Base-by-base conservation (phyloP, 2,113 vertebrate genomes). In the Tyto alba region DNA sequence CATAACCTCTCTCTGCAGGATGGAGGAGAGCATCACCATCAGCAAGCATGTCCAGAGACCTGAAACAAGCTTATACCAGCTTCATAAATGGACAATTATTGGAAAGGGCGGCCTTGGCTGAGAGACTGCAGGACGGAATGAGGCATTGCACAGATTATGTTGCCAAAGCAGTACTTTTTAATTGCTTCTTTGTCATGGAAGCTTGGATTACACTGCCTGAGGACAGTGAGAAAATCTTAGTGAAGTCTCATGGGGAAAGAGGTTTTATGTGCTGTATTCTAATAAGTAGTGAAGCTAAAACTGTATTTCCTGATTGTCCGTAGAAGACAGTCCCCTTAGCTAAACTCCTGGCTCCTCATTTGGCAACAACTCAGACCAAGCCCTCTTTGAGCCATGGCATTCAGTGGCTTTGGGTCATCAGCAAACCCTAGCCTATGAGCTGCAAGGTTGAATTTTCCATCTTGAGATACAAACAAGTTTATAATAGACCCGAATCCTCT, bases 1-100 rank as follows among this genome's bases (percentile, higher is more conserved):
- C 72, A 40, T 98, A 99, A 41, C 98, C 98, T 47, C 97, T 97
- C 53, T 99, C 99, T 99, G 97, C 15, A 95, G 94, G 91, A 89
- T 64, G 50, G 86, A 97, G 72, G 57, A 93, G 55, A 89, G 11
- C 29, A 72, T 55, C 55, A 55, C 38, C 8, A 18, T 71, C 73
- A 73, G 67, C 43, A 88, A 64, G 34, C 23, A 59, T 4, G 25
- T 73, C 55, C 86, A 79, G 40, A 95, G 57, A 78, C 66, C 76
- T 30, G 30, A 59, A 82, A 78, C 11, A 85, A 78, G 41, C 84
- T 75, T 62, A 62, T 6, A 69, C 17, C 40, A 93, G 40, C 69
- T 57, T 91, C 62, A 68, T 48, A 89, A 92, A 89, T 9, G 10
- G 69, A 62, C 20, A 43, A 15, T 22, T 50, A 45, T 8, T 45